Conservation (phyloP, 2,888 invertebrate species). For the Trachelus tabidus region DNA sequence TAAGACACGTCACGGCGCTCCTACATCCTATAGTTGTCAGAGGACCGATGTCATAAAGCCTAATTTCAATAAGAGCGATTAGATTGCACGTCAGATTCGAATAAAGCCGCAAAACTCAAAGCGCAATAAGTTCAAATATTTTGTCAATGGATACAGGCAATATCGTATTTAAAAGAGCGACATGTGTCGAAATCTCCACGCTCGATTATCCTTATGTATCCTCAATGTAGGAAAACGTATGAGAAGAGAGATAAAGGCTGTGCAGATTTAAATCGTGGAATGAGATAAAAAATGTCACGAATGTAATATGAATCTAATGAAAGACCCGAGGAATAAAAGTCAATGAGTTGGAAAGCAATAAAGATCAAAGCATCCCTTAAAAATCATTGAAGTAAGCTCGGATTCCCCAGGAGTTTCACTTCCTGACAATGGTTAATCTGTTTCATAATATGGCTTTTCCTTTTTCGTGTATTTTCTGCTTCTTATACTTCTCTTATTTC, state of each 20-base stretch:
- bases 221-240: neutral
- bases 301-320: neutral
- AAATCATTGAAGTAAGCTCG: neutral
- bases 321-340: neutral
- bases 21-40: neutral
- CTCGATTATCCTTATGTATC: neutral
- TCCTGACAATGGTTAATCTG: neutral
- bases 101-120: neutral
- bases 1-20: neutral
- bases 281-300: neutral
- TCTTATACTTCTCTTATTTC: slow-evolving; percentile 16
- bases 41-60: neutral
- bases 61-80: neutral
- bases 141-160: neutral
- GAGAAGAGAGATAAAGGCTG: neutral
- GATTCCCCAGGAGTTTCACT: neutral
- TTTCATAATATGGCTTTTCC: neutral
- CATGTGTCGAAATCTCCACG: neutral
- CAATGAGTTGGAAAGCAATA: neutral
- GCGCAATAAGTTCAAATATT: neutral
- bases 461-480: slow-evolving; percentile 4
- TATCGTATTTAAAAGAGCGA: neutral
- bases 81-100: neutral
- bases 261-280: no score
- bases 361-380: neutral